Evolutionary conservation across 37 sponge, comb jelly and placozoan genomes (phyloP), one percentile per base, ranked within the genome.

Genomic region (Bolinopsis microptera): DNA sequence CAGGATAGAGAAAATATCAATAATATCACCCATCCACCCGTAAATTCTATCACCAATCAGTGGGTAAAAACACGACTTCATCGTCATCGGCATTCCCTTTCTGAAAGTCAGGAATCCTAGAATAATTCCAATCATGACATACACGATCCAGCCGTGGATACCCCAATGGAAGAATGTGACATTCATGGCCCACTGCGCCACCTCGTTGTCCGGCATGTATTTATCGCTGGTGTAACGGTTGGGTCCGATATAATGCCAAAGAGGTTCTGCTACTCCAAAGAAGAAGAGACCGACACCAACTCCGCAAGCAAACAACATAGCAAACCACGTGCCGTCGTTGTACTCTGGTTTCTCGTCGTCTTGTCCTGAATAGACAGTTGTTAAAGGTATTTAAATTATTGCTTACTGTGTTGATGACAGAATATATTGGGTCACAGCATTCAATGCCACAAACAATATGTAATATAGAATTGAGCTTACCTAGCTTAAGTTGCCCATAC

Each of bases 51-150:
- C 83, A 2, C 83, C 83, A 3, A 80, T 32, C 35, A 80, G 35
- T 13, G 83, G 83, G 35, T 80, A 80, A 27, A 80, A 80, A 80
- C 83, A 80, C 83, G 83, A 80, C 83, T 80, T 80, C n/a, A n/a
- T n/a, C n/a, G n/a, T n/a, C n/a, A n/a, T n/a, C n/a, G n/a, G n/a
- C n/a, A n/a, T n/a, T n/a, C 83, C n/a, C n/a, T n/a, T n/a, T n/a
- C n/a, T n/a, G 80, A 32, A 80, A 35, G 83, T 22, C 83, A 80
- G 31, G 83, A 80, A 36, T 2, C 83, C 83, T 22, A 80, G 31
- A 0, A 80, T 35, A 35, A 80, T 80, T 35, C 83, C 83, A 27
- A 80, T 38, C 83, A 80, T 36, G 38, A 80, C 83, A 80, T 80
- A 80, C 16, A 80, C 83, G 8, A 80, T 27, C 83, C 83, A 80